Percentiles rank a stretch among this genome's conserved stretches.
phyloP scores from a whole-genome alignment of 2,888 invertebrate genomes.

The Orgyia antiqua region DNA sequence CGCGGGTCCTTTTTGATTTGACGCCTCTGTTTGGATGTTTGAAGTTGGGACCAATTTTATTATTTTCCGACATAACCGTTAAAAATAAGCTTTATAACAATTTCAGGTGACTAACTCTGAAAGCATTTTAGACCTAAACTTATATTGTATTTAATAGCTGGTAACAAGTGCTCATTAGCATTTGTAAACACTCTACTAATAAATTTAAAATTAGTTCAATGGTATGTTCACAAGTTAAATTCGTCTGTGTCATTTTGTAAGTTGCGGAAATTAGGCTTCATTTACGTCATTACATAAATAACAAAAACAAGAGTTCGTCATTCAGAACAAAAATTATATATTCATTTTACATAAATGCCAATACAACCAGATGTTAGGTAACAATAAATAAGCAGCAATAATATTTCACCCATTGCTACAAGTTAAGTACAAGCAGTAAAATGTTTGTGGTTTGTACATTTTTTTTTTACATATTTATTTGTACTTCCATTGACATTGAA shows the following conservation, averaged over 20 bases:
- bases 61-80: too few species aligned
- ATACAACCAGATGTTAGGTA: neutral
- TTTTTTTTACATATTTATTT: too few species aligned
- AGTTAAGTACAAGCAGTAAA: too few species aligned
- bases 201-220: neutral
- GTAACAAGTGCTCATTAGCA: too few species aligned
- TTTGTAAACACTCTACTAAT: neutral
- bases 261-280: neutral
- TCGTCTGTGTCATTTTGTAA: neutral
- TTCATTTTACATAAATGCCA: neutral
- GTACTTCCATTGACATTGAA: too few species aligned
- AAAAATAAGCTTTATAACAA: too few species aligned
- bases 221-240: neutral
- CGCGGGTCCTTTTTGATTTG: too few species aligned
- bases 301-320: neutral
- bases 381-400: neutral
- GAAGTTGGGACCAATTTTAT: too few species aligned
- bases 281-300: neutral
- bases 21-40: too few species aligned
- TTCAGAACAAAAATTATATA: neutral
- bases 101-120: slow-evolving; percentile 32
- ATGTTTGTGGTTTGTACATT: too few species aligned
- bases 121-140: slow-evolving; percentile 32
- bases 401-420: too few species aligned
- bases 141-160: too few species aligned